A percentile compares a stretch with the other conserved stretches of the same genome.
These are phyloP conservation scores for Gobius niger DNA, from an alignment of 2,113 vertebrate species.

Conservation along the genomic window DNA sequence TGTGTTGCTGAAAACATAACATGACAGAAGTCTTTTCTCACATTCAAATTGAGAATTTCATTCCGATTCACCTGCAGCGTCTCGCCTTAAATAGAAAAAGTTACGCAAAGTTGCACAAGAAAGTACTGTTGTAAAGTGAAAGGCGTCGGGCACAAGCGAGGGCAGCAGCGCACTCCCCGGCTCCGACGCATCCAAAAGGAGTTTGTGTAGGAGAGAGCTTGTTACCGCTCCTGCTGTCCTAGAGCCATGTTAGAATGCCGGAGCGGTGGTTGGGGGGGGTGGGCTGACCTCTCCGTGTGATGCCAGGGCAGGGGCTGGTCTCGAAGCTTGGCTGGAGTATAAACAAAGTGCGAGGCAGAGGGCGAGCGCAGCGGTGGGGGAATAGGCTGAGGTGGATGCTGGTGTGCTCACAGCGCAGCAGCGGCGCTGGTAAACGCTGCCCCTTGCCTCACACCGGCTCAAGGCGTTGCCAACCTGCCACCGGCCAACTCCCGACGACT, in stretches of 20 bases:
- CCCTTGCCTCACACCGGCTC: conserved; percentile 63
- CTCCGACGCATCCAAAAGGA: no score
- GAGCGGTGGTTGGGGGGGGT: conserved; percentile 68
- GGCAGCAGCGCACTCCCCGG: no score
- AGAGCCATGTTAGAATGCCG: conserved; percentile 79
- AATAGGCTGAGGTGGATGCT: conserved; percentile 72
- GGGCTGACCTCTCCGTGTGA: conserved; percentile 75
- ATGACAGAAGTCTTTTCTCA: no score
- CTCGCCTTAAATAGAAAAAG: no score
- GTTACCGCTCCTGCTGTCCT: conserved; percentile 69
- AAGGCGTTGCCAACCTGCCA: conserved; percentile 68
- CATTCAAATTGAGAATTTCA: no score
- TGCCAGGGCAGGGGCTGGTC: conserved; percentile 73
- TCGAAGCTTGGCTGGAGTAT: conserved; percentile 75
- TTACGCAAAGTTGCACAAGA: no score
- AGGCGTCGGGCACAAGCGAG: no score
- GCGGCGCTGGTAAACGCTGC: conserved; percentile 58
- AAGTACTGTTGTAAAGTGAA: no score
- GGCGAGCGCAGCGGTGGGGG: conserved; percentile 67
- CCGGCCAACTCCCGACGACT: conserved; percentile 5
- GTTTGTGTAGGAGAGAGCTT: no score
- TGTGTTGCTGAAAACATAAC: no score
- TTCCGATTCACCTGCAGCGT: no score
- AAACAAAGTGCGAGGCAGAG: conserved; percentile 73
- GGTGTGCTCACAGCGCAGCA: conserved; percentile 61